Base-by-base conservation (phyloP, 2,888 invertebrate genomes). In the Heterodera filipjevi region DNA sequence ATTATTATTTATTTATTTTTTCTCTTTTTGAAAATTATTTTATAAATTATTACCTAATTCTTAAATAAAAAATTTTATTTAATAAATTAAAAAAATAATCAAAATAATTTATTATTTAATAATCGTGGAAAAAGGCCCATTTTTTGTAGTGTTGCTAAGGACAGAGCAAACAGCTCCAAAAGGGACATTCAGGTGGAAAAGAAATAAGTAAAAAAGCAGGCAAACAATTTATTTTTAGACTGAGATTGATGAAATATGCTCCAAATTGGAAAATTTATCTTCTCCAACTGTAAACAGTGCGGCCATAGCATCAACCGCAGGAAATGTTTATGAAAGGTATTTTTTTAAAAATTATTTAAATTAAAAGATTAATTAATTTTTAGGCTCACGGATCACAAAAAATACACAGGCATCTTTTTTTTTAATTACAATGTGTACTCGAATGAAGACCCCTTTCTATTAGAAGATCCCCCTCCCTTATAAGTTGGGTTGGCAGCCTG, bases 351-450 rank as follows among this genome's bases (percentile, higher is more conserved):
- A 44, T 72, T 22, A 32, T 32, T 75, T 27, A n/a, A n/a, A n/a
- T n/a, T n/a, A n/a, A n/a, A n/a, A n/a, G n/a, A n/a, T n/a, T n/a
- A n/a, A n/a, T n/a, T n/a, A n/a, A n/a, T n/a, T n/a, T n/a, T n/a
- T 75, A 83, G 89, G n/a, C 81, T 89, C 71, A 90, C 89, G 10
- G 82, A 89, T 74, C 84, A 85, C 75, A 86, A 84, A 6, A 89
- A 88, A 71, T 87, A 88, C 79, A 84, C 84, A 30, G 84, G 75
- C 53, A 30, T 12, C 6, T 10, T 12, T 22, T 64, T 64, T n/a
- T n/a, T n/a, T n/a, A n/a, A n/a, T n/a, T n/a, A n/a, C n/a, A n/a
- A n/a, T n/a, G n/a, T n/a, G n/a, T n/a, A n/a, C n/a, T n/a, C n/a
- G n/a, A n/a, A n/a, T 64, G 64, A 53, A 44, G 22, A 53, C 53